phyloP scores from a whole-genome alignment of 2,888 invertebrate genomes.

The Oxytorus armatus region DNA sequence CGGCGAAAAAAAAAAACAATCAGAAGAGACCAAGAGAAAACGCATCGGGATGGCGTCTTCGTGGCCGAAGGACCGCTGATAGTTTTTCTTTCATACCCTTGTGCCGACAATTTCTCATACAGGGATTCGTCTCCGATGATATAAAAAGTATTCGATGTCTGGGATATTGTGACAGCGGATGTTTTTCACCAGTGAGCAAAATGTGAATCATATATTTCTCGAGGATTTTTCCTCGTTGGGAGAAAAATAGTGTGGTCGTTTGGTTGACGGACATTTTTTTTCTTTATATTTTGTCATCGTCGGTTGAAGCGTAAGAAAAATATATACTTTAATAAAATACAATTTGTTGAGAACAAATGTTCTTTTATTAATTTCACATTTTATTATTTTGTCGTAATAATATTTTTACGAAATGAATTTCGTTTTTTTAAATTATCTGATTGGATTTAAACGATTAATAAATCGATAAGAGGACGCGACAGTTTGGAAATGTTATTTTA shows the following conservation, averaged over 20 bases:
- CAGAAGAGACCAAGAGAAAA: constrained; percentile 34
- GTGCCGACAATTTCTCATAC: constrained; percentile 25
- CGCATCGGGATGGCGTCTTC: constrained; percentile 41
- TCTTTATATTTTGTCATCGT: background rate
- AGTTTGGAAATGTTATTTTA: constrained; percentile 22
- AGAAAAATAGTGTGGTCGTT: constrained; percentile 3
- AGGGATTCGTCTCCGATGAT: constrained; percentile 12
- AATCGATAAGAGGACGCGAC: background rate
- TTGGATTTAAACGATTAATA: no score
- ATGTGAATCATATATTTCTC: constrained; percentile 42
- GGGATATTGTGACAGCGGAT: constrained; percentile 38
- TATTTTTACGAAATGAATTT: no score
- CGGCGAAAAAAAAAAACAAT: constrained; percentile 17
- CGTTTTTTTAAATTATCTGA: no score
- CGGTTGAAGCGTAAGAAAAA: background rate
- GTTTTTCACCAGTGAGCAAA: constrained; percentile 28
- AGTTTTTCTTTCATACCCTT: constrained; percentile 31
- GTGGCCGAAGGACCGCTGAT: constrained; percentile 34
- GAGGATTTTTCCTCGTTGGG: constrained; percentile 11
- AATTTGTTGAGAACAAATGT: no score
- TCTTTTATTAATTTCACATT: no score
- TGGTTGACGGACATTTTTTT: background rate
- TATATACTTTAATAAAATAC: background rate
- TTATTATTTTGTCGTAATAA: no score
- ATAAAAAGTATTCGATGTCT: constrained; percentile 39